phyloP scores from a whole-genome alignment of 2,797 vertebrate genomes.

The Anas capensis region DNA sequence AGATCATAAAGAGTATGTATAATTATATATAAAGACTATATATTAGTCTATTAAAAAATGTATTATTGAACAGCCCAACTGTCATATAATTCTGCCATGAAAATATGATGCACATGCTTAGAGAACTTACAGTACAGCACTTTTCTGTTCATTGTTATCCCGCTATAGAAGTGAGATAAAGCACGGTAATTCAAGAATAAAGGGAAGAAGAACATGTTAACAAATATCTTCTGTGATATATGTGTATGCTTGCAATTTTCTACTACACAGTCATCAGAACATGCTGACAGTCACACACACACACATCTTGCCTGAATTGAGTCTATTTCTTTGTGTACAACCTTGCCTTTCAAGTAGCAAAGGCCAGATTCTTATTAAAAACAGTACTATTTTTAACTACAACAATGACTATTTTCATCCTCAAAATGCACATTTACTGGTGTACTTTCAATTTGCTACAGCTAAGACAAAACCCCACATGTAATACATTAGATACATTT shows the following conservation, averaged over 20 bases:
- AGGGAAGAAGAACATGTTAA: neutral
- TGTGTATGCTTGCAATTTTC: neutral
- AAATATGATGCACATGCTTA: neutral
- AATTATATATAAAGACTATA: neutral
- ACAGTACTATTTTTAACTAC: neutral
- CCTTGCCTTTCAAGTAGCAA: neutral
- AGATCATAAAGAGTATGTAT: fast-evolving
- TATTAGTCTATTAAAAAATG: neutral
- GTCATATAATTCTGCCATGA: neutral
- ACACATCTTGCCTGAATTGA: neutral
- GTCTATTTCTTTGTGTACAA: neutral
- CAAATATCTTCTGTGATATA: neutral
- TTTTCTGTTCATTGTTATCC: neutral
- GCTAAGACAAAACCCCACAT: neutral
- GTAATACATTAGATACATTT: neutral
- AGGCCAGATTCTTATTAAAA: neutral
- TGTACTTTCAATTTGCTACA: neutral
- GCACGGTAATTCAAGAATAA: neutral
- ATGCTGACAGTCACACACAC: neutral
- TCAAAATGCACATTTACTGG: neutral
- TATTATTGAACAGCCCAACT: neutral
- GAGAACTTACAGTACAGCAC: neutral
- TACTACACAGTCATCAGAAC: neutral
- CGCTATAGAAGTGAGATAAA: neutral
- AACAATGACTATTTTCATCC: neutral